phyloP scores from a whole-genome alignment of 64 coral and sea anemone species.

The Acropora tenuis region DNA sequence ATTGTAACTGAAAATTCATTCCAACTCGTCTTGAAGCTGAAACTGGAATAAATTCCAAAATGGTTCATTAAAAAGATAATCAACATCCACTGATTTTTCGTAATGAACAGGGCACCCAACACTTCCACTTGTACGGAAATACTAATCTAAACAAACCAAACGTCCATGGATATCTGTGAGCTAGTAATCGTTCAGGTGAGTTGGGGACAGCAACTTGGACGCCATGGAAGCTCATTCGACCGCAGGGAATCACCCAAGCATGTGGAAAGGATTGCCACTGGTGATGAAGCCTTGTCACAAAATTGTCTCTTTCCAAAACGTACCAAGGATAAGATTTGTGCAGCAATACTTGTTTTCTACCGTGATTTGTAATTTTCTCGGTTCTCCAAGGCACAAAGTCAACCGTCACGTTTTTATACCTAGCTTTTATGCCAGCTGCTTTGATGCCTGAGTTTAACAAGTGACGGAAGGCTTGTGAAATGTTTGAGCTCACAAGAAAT shows the following conservation, averaged over 20 bases:
- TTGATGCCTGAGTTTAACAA: conserved; percentile 44
- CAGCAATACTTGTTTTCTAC: conserved; percentile 53
- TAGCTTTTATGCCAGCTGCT: conserved; percentile 56
- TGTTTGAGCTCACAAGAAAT: conserved; percentile 31
- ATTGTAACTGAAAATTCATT: no score
- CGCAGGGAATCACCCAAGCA: conserved; percentile 64
- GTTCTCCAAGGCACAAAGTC: conserved; percentile 80
- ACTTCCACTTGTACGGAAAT: conserved; percentile 93
- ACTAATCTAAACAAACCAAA: conserved; percentile 53
- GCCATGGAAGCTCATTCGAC: conserved; percentile 74
- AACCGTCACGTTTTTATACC: conserved; percentile 36
- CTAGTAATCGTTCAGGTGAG: conserved; percentile 46
- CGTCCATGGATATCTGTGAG: conserved; percentile 71
- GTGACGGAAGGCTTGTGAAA: conserved; percentile 18
- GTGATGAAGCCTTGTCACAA: conserved; percentile 68
- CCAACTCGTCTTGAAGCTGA: no score
- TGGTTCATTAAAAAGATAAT: no score
- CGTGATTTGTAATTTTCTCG: conserved; percentile 32
- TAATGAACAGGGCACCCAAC: conserved; percentile 82
- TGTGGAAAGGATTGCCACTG: conserved; percentile 65
- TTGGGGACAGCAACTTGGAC: conserved; percentile 61
- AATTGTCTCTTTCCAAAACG: conserved; percentile 48
- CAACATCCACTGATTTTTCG: conserved; percentile 44
- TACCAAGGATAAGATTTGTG: conserved; percentile 72
- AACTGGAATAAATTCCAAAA: no score